These are phyloP conservation scores for Archips xylosteana DNA, from an alignment of 2,888 invertebrate genomes.

Conservation along the genomic window DNA sequence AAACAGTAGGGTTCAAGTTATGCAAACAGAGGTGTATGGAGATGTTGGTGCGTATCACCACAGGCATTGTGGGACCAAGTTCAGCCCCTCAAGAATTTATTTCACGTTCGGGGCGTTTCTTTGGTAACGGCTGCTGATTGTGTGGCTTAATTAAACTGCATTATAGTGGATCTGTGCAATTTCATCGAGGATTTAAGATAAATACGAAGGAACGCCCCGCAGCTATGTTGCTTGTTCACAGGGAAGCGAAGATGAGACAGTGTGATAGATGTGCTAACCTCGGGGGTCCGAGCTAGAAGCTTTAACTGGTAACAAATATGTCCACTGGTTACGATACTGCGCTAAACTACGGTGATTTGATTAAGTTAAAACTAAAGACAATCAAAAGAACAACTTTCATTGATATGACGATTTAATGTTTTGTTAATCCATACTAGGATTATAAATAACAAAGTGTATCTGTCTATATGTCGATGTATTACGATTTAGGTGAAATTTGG, in stretches of 20 bases:
- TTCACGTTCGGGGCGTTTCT: conserved; percentile 81
- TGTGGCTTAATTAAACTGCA: conserved; percentile 81
- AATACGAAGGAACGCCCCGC: conserved; percentile 32
- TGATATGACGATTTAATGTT: not conserved
- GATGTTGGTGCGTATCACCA: conserved; percentile 60
- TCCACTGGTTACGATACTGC: not conserved
- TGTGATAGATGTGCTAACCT: conserved; percentile 29
- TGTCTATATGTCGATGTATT: too few species aligned
- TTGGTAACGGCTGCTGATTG: conserved; percentile 81
- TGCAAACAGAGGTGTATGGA: conserved; percentile 6
- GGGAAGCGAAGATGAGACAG: conserved; percentile 31
- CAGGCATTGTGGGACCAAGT: conserved; percentile 68
- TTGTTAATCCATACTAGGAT: too few species aligned
- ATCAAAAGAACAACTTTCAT: not conserved
- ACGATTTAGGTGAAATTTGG: too few species aligned
- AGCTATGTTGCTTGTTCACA: conserved; percentile 26
- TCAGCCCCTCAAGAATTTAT: conserved; percentile 77
- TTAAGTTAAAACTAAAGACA: not conserved
- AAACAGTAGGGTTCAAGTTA: not conserved
- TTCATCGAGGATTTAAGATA: conserved; percentile 53
- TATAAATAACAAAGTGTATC: too few species aligned
- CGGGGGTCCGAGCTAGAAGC: not conserved
- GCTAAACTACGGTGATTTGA: not conserved
- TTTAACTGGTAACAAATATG: conserved; percentile 10
- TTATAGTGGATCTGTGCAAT: conserved; percentile 71